Evolutionary conservation across 2,113 vertebrate species (phyloP).

Genomic region (Meleagris gallopavo): DNA sequence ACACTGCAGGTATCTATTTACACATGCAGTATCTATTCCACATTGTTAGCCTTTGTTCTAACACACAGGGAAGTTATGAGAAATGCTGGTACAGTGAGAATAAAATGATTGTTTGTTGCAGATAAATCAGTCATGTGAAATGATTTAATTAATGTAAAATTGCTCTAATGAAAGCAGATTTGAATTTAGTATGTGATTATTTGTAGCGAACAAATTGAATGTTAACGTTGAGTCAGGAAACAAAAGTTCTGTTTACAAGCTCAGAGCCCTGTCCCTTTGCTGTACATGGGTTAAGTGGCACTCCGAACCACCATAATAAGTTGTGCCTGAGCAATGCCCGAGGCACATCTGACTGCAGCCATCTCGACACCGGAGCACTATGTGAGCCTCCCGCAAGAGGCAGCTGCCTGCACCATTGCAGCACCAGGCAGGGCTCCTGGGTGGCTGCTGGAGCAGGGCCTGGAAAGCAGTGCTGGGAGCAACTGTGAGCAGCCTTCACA

Average conservation of each 20-base stretch:
- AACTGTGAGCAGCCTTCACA: not conserved
- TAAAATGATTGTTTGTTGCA: constrained; percentile 45
- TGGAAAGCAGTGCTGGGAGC: not conserved
- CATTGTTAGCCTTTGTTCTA: not conserved
- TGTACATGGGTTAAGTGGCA: not conserved
- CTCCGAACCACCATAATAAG: not conserved
- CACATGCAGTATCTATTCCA: not conserved
- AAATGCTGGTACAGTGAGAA: constrained; percentile 23
- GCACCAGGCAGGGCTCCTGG: rapidly evolving
- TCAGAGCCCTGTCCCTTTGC: not conserved
- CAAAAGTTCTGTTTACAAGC: constrained; percentile 24
- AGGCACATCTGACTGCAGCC: rapidly evolving
- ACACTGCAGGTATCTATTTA: not conserved
- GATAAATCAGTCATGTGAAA: constrained; percentile 49
- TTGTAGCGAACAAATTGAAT: constrained; percentile 33
- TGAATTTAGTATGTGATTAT: constrained; percentile 45
- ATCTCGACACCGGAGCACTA: rapidly evolving
- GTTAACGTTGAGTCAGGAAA: constrained; percentile 17
- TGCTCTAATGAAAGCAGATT: constrained; percentile 50
- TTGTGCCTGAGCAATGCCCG: not conserved
- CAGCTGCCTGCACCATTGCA: rapidly evolving
- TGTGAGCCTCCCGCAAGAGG: rapidly evolving
- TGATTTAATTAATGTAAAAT: constrained; percentile 47
- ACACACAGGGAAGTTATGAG: not conserved
- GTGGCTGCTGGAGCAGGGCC: not conserved